Base-by-base conservation (phyloP, 2,113 vertebrate species). In the Brachionichthys hirsutus region DNA sequence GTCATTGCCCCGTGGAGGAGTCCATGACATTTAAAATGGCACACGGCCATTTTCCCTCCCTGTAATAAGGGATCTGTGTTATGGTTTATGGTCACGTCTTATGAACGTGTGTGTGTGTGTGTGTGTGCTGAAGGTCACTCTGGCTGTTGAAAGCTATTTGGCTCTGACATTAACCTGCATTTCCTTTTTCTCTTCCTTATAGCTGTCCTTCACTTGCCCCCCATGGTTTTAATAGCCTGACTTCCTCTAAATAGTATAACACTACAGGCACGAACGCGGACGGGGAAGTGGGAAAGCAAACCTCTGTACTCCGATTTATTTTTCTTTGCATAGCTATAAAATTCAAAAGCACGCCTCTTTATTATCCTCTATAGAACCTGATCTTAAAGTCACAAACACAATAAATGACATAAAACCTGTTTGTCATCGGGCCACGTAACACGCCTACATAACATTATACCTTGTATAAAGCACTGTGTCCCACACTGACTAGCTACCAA, bases 1-100 rank as follows among this genome's bases (percentile, higher is more conserved):
- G 79, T 78, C 64, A 70, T 89, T 85, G 67, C 63, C 77, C 68
- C 38, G 50, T 9, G 13, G 63, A 62, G 67, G 53, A 81, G 81
- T 76, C 64, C 75, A 71, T 87, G 87, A 81, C 84, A 85, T 86
- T 86, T 81, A 82, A 83, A 84, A 78, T 84, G 78, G 58, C 81
- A 67, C 11, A 62, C 40, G 55, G 81, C 82, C 77, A 67, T 67
- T 62, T 68, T 67, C 52, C 54, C 73, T 82, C 57, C 34, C 66
- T 70, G 54, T 77, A 78, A 76, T 81, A 73, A 82, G 52, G 73
- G 50, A 75, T 62, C 36, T 77, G 60, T 73, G 70, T 79, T 67
- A 76, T 77, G 75, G 75, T 78, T 84, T 82, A 81, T 78, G 63
- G 64, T 70, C 75, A 63, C 75, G 81, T 80, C 63, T 61, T 82